phyloP scores from a whole-genome alignment of 2,888 invertebrate genomes.

The Electrophaes corylata region DNA sequence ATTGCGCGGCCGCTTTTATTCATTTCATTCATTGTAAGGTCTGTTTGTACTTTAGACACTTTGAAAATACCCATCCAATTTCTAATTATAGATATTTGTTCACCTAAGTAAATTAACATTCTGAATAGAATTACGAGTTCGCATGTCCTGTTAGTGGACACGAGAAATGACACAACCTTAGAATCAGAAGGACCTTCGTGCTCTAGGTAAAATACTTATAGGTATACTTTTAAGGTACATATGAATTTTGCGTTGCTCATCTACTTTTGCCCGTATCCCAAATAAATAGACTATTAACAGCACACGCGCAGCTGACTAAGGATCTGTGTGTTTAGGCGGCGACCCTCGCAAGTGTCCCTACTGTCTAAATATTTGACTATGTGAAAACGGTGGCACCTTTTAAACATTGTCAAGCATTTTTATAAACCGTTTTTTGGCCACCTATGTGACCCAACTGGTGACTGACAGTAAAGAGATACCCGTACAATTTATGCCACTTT shows the following conservation, averaged over 20 bases:
- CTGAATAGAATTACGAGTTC: constrained; percentile 10
- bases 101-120: not conserved
- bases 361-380: constrained; percentile 21
- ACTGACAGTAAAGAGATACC: too few relatives aligned
- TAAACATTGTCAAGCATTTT: not conserved
- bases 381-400: constrained; percentile 20
- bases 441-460: too few relatives aligned
- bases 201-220: too few relatives aligned
- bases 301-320: constrained; percentile 37
- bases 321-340: constrained; percentile 43
- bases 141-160: constrained; percentile 17
- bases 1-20: too few relatives aligned
- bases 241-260: constrained; percentile 2
- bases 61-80: not conserved
- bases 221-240: not conserved
- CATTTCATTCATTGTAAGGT: too few relatives aligned
- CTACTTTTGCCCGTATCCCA: constrained; percentile 31
- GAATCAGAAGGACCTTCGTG: too few relatives aligned
- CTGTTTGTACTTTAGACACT: not conserved
- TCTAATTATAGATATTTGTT: constrained; percentile 8
- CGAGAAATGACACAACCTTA: too few relatives aligned
- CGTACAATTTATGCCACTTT: too few relatives aligned
- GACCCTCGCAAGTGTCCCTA: constrained; percentile 15
- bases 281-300: constrained; percentile 41
- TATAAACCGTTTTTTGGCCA: not conserved